These are phyloP conservation scores for Cyanoramphus novaezelandiae DNA, from an alignment of 2,113 vertebrate genomes.

Conservation along the genomic window DNA sequence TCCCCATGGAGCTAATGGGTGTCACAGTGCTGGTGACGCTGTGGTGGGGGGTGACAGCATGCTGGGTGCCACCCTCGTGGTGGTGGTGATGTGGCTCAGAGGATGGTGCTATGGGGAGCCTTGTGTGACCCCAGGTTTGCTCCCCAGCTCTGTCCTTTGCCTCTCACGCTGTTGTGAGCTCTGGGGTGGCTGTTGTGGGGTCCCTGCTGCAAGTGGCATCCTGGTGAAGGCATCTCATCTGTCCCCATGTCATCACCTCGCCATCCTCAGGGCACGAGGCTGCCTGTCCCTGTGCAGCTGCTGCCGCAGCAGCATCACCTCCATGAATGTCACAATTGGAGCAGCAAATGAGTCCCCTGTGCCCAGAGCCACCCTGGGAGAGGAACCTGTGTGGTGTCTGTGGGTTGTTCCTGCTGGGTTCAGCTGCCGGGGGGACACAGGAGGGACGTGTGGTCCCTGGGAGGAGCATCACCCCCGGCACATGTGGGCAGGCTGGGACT, in stretches of 20 bases:
- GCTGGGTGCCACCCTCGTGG: rapidly evolving
- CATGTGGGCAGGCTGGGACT: rapidly evolving
- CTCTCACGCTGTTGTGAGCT: rapidly evolving
- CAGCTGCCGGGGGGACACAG: neutral
- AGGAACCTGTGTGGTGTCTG: rapidly evolving
- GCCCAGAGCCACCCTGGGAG: neutral
- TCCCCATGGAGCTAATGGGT: neutral
- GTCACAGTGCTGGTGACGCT: neutral
- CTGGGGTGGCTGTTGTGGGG: neutral
- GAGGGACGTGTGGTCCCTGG: neutral
- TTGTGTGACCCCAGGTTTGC: rapidly evolving
- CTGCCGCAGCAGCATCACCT: neutral
- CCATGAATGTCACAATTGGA: neutral
- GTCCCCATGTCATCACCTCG: neutral
- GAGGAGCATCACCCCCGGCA: neutral
- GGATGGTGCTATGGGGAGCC: neutral
- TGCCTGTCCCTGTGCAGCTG: neutral
- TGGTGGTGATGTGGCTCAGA: neutral
- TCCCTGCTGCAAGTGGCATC: neutral
- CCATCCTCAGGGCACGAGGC: rapidly evolving
- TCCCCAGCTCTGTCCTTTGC: rapidly evolving
- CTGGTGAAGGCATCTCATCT: neutral
- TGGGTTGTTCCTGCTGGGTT: neutral
- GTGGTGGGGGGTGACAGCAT: rapidly evolving
- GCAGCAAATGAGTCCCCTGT: neutral